phyloP scores from a whole-genome alignment of 2,113 vertebrate genomes.

The Sigmodon hispidus region DNA sequence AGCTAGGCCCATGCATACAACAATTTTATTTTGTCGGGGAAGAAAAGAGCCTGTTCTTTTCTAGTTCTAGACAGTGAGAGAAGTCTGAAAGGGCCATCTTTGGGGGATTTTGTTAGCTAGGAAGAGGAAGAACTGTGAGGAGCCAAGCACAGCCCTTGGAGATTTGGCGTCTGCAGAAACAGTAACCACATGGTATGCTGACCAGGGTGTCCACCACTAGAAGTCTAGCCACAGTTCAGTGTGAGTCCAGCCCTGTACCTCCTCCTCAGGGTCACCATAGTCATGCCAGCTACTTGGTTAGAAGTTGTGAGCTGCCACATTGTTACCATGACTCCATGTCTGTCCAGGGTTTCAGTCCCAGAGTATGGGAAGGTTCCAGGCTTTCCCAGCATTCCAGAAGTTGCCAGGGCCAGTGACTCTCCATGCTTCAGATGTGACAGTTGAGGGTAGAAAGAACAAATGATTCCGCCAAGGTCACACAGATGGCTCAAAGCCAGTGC shows the following conservation, averaged over 20 bases:
- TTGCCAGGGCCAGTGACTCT: background rate
- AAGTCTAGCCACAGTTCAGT: background rate
- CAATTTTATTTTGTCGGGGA: background rate
- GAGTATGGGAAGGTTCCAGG: background rate
- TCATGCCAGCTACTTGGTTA: background rate
- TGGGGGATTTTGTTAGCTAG: background rate
- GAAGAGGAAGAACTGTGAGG: background rate
- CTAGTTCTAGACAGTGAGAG: background rate
- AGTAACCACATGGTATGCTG: fast-evolving
- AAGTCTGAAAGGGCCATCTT: background rate
- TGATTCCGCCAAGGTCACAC: background rate
- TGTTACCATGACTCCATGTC: background rate
- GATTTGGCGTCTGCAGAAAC: background rate
- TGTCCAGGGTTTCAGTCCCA: background rate
- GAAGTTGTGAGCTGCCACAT: background rate
- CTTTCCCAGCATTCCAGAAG: background rate
- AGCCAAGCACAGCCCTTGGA: background rate
- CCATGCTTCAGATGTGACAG: background rate
- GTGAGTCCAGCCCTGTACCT: background rate
- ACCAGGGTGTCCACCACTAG: background rate
- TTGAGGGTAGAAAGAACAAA: conserved; percentile 23
- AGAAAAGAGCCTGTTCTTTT: background rate
- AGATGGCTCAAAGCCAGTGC: background rate
- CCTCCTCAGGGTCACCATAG: background rate
- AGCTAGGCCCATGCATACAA: background rate